These are phyloP conservation scores for Saxidomus purpurata DNA, from an alignment of 1,140 invertebrate genomes.

Conservation along the genomic window DNA sequence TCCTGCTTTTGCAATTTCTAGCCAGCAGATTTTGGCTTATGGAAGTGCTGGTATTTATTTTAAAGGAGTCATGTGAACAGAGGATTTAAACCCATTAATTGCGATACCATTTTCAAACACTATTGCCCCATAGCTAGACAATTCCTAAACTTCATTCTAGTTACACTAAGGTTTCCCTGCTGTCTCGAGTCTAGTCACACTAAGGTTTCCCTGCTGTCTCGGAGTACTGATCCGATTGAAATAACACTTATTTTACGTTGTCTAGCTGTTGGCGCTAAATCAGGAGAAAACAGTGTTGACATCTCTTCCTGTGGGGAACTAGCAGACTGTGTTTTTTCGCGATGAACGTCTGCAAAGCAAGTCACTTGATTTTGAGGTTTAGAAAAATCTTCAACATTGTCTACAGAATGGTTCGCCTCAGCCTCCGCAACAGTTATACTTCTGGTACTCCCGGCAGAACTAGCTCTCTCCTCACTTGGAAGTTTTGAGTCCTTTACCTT, in stretches of 20 bases:
- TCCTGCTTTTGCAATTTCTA: too few species aligned
- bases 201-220: constrained; percentile 49
- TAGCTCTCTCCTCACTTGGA: background rate
- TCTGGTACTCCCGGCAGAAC: constrained; percentile 11
- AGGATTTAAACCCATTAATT: too few species aligned
- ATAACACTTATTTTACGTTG: constrained; percentile 61
- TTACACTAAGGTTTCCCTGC: too few species aligned
- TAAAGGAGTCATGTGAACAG: too few species aligned
- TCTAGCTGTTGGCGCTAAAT: background rate
- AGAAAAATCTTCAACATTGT: background rate
- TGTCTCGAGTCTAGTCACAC: constrained; percentile 28
- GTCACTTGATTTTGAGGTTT: constrained; percentile 74
- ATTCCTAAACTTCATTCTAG: too few species aligned
- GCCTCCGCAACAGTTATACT: constrained; percentile 47
- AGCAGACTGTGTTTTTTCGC: constrained; percentile 74
- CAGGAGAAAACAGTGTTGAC: constrained; percentile 16
- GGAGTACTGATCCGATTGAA: constrained; percentile 40
- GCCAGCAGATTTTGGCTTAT: too few species aligned
- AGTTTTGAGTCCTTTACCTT: background rate
- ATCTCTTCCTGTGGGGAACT: constrained; percentile 34
- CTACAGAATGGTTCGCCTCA: constrained; percentile 18
- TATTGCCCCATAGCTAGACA: too few species aligned
- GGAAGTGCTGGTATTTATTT: too few species aligned
- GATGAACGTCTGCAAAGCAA: constrained; percentile 81
- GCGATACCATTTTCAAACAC: too few species aligned